Evolutionary conservation across 2,113 vertebrate species (phyloP), one percentile per base, ranked within the genome.

Genomic region (Laticauda colubrina): DNA sequence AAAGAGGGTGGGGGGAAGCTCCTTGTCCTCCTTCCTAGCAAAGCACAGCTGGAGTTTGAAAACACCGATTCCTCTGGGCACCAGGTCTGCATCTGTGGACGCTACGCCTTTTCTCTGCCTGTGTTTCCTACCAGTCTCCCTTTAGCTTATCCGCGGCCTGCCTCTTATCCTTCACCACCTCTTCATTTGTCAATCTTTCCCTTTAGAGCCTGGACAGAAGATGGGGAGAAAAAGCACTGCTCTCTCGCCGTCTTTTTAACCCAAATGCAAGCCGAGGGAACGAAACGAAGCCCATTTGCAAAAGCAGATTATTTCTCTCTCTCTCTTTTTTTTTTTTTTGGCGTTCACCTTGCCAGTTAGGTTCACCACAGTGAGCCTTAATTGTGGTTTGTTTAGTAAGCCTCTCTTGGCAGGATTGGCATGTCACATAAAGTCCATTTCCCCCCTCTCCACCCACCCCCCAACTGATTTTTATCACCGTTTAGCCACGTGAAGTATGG

Each of bases 151-250:
- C 69, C 15, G 14, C 3, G n/a, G 12, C 2, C n/a, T 6, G 69
- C 69, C 15, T 75, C 69, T 75, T 12, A 12, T n/a, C 61, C 56
- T 43, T 34, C 85, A 51, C n/a, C 48, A 1, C 81, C 14, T 61
- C n/a, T 85, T 24, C 54, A 10, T 26, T 0, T 51, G 0, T 69
- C 0, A 0, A 10, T 5, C 0, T 0, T 53, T 69, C 14, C 57
- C 91, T 64, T 39, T 20, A 0, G 18, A 91, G 61, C 29, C 3
- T 59, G 34, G 34, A 21, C n/a, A 2, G 12, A 23, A 0, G n/a
- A 57, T 90, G 69, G 64, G 4, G n/a, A 0, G 64, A 0, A 12
- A 2, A 75, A 8, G 2, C 64, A 2, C 2, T 1, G 64, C 29
- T 34, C 18, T 75, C n/a, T 15, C n/a, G 12, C 29, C 11, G 0